Percentiles rank a stretch among this genome's conserved stretches.
These are phyloP conservation scores for Agelastica alni DNA, from an alignment of 2,888 invertebrate species.

Conservation along the genomic window DNA sequence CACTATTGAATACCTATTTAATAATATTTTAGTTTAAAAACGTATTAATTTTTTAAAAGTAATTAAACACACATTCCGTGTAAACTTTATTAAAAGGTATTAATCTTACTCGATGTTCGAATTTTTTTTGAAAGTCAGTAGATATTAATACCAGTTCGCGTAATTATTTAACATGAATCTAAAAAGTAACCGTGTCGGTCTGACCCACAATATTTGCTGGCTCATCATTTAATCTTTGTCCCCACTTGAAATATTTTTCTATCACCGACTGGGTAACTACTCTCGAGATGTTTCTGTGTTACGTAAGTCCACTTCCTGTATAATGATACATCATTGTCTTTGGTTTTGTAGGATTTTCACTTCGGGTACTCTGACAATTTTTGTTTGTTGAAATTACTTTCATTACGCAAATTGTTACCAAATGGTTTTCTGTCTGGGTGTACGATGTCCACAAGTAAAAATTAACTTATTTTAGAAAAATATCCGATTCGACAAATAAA, in stretches of 20 bases:
- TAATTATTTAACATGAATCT: not conserved
- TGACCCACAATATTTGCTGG: not conserved
- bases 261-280: not conserved
- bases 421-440: no score
- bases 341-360: conserved; percentile 27
- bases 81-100: no score
- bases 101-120: no score
- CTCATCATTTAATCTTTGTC: not conserved
- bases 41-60: no score
- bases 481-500: no score
- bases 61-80: no score
- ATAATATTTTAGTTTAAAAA: no score
- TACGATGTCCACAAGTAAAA: no score
- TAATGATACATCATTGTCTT: conserved; percentile 24
- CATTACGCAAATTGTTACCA: not conserved
- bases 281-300: not conserved
- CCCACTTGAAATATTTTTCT: not conserved
- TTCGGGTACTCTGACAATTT: conserved; percentile 21
- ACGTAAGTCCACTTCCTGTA: conserved; percentile 24
- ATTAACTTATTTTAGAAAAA: no score
- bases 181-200: not conserved
- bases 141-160: no score
- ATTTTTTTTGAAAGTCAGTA: no score
- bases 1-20: no score
- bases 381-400: not conserved